Conservation (phyloP, 1,140 invertebrate species). For the Drosophila grimshawi region DNA sequence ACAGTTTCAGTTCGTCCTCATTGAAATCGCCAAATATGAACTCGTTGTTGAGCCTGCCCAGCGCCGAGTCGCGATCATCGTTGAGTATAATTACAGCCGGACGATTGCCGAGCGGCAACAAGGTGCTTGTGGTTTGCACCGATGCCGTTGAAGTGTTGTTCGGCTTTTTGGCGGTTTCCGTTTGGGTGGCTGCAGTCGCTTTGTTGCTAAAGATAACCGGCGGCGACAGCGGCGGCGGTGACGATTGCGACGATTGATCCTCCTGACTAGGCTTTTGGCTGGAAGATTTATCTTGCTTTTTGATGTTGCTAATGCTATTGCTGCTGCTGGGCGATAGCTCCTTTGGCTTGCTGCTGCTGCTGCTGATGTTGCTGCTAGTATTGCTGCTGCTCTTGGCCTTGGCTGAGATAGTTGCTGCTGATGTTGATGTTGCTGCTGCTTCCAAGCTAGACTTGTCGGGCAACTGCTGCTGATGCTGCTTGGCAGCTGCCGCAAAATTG, state of each 20-base stretch:
- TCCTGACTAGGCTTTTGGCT: constrained; percentile 54
- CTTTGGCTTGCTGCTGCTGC: background rate
- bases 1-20: constrained; percentile 80
- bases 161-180: constrained; percentile 55
- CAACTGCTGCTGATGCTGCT: constrained; percentile 54
- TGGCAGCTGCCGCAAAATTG: constrained; percentile 74
- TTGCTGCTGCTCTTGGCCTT: constrained; percentile 52
- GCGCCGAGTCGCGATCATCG: constrained; percentile 81
- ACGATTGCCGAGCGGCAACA: constrained; percentile 60
- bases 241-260: constrained; percentile 9
- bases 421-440: background rate
- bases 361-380: background rate
- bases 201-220: constrained; percentile 42
- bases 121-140: constrained; percentile 7
- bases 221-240: background rate
- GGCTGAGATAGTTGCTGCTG: constrained; percentile 38
- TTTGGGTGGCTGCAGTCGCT: constrained; percentile 62
- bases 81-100: constrained; percentile 88
- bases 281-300: constrained; percentile 15
- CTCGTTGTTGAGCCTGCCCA: constrained; percentile 64
- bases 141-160: constrained; percentile 4
- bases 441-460: constrained; percentile 33
- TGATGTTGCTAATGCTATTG: background rate
- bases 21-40: constrained; percentile 84
- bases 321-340: background rate